phyloP scores from a whole-genome alignment of 2,888 invertebrate genomes.

The Volucella bombylans region DNA sequence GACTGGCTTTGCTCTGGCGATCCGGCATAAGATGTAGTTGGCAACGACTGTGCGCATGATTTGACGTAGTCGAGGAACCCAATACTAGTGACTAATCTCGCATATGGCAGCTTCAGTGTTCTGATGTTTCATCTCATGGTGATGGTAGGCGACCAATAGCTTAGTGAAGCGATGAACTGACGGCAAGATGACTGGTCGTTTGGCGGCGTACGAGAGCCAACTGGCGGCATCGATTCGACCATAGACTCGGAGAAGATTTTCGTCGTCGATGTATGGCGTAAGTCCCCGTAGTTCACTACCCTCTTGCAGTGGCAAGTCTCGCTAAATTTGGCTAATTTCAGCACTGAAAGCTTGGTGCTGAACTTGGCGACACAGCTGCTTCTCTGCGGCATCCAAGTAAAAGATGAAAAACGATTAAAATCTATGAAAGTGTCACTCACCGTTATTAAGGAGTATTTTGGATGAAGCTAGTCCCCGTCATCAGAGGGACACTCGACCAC shows the following conservation, averaged over 20 bases:
- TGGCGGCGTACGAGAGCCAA: conserved; percentile 10
- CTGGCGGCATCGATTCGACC: conserved; percentile 37
- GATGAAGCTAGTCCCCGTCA: too few species aligned
- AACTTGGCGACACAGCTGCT: too few species aligned
- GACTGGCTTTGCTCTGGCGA: conserved; percentile 12
- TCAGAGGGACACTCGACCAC: too few species aligned
- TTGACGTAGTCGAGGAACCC: neutral
- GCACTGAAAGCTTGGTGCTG: neutral
- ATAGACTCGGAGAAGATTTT: conserved; percentile 26
- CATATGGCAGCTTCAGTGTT: conserved; percentile 27
- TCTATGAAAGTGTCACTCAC: too few species aligned
- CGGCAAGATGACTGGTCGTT: conserved; percentile 31
- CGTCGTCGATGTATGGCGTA: conserved; percentile 22
- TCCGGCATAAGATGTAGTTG: conserved; percentile 25
- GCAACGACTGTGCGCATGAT: conserved; percentile 7
- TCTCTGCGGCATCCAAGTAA: too few species aligned
- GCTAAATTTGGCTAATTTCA: conserved; percentile 9
- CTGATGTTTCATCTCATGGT: conserved; percentile 33
- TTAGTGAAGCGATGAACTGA: conserved; percentile 16
- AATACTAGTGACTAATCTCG: conserved; percentile 26
- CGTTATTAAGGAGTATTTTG: too few species aligned
- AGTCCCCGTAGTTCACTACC: conserved; percentile 8
- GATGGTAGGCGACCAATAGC: conserved; percentile 16
- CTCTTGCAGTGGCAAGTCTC: neutral
- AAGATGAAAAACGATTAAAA: too few species aligned